Conservation (phyloP, 2,113 vertebrate genomes). For the Naja naja region DNA sequence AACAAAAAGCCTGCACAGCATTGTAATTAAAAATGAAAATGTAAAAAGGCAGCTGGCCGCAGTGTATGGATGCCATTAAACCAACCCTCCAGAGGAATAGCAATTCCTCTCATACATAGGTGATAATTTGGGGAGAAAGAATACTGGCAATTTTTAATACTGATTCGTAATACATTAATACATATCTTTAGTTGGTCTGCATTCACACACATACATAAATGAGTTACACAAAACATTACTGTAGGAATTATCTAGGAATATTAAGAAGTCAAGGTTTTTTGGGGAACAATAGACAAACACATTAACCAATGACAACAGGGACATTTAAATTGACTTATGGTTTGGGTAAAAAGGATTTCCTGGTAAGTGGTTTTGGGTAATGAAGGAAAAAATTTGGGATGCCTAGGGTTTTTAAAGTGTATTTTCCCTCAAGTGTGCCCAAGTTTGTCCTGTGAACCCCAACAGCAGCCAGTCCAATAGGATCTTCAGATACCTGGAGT, state of each 20-base stretch:
- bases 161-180: background rate
- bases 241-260: background rate
- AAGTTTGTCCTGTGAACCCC: background rate
- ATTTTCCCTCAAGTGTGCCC: background rate
- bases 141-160: background rate
- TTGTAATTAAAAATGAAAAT: conserved; percentile 29
- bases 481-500: too few species aligned
- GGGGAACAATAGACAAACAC: background rate
- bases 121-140: background rate
- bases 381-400: background rate
- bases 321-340: background rate
- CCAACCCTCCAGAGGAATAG: background rate
- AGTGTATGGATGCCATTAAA: background rate
- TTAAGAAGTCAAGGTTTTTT: background rate
- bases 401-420: background rate
- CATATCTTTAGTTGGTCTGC: background rate
- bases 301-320: background rate
- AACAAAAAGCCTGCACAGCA: conserved; percentile 7
- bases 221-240: background rate
- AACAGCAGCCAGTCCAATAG: background rate
- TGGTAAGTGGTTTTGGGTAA: background rate
- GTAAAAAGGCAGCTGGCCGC: conserved; percentile 16
- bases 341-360: background rate
- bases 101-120: background rate
- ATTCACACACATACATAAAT: background rate